A percentile compares a stretch with the other conserved stretches of the same genome.
phyloP scores from a whole-genome alignment of 2,113 vertebrate species.

The Dasyprocta punctata region DNA sequence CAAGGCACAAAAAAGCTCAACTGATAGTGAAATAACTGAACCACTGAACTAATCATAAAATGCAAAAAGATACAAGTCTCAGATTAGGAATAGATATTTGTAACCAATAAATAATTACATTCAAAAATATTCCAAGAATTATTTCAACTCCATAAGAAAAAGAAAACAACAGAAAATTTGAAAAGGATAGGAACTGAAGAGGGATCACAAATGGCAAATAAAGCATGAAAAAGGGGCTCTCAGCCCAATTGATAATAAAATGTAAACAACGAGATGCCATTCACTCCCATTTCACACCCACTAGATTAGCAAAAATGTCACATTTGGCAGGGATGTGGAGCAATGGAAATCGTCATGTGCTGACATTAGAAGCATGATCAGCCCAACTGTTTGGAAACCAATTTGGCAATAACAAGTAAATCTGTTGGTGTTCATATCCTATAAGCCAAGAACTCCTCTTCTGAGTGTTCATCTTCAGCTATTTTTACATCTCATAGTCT shows the following conservation, averaged over 20 bases:
- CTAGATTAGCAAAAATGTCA: conserved; percentile 32
- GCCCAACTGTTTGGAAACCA: conserved; percentile 51
- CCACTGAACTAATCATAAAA: not conserved
- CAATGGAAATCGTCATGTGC: conserved; percentile 35
- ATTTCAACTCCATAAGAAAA: conserved; percentile 31
- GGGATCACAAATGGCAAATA: conserved; percentile 34
- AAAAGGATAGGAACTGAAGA: not conserved
- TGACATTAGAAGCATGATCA: conserved; percentile 48
- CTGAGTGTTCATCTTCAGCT: conserved; percentile 35
- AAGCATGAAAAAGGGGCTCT: not conserved
- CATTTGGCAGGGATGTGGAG: conserved; percentile 28
- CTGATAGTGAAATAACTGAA: not conserved
- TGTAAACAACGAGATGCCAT: conserved; percentile 52
- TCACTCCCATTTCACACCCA: conserved; percentile 55
- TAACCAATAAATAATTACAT: not conserved
- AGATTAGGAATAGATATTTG: not conserved
- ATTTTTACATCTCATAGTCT: conserved; percentile 30
- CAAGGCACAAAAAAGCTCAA: not conserved
- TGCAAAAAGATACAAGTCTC: not conserved
- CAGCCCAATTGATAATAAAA: not conserved
- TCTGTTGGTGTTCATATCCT: conserved; percentile 6
- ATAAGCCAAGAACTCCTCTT: conserved; percentile 41
- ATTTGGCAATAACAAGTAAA: conserved; percentile 57
- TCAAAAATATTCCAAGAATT: conserved; percentile 1
- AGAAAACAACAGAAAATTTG: not conserved